phyloP scores from a whole-genome alignment of 2,797 vertebrate genomes.

The Bradypodion ventrale region DNA sequence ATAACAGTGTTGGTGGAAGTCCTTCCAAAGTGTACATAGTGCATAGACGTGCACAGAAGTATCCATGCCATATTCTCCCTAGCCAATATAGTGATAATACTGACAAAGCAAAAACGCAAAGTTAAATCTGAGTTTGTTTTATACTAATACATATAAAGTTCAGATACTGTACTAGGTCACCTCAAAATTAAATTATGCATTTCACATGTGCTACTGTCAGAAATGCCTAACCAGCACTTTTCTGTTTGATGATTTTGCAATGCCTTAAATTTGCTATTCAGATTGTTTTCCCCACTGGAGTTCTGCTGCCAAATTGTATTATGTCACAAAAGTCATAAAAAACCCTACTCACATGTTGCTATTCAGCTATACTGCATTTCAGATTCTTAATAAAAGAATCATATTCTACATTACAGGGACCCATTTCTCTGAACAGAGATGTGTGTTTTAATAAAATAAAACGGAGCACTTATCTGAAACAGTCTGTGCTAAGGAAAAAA shows the following conservation, averaged over 20 bases:
- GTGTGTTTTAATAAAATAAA: background rate
- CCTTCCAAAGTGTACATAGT: background rate
- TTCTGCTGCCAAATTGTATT: constrained; percentile 18
- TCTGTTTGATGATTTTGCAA: background rate
- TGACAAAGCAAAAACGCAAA: background rate
- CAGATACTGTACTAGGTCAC: background rate
- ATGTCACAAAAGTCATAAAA: background rate
- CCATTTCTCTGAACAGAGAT: background rate
- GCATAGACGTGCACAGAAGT: background rate
- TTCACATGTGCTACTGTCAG: constrained; percentile 4
- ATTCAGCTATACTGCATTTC: background rate
- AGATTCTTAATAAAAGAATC: background rate
- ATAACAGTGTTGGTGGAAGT: background rate
- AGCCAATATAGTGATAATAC: background rate
- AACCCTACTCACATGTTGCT: background rate
- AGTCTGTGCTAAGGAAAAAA: background rate
- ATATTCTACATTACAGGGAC: background rate
- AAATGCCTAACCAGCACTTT: background rate
- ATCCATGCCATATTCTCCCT: background rate
- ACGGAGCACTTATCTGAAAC: background rate
- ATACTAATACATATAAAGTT: background rate
- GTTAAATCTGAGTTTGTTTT: background rate
- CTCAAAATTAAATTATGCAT: background rate
- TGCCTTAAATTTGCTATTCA: background rate
- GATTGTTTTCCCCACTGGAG: constrained; percentile 5